Evolutionary conservation across 2,888 invertebrate genomes (phyloP).

Genomic region (Augiades crinisus): DNA sequence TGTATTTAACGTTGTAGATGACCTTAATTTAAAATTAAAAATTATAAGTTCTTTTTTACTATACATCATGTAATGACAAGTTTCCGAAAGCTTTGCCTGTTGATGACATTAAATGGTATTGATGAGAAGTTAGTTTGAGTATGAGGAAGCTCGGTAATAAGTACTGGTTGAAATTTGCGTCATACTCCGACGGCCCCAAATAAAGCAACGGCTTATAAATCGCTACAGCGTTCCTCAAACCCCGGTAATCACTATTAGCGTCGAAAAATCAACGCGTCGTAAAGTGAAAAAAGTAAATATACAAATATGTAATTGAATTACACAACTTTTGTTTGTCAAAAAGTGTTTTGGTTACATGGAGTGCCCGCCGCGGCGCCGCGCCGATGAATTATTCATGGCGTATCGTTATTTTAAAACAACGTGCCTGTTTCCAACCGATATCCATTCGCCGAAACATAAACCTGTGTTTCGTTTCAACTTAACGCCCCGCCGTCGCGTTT

Average conservation of each 20-base stretch:
- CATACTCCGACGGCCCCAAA: no score
- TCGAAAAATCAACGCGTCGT: neutral
- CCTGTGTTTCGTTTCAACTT: neutral
- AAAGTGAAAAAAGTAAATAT: slow-evolving; percentile 9
- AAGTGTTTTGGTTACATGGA: slow-evolving; percentile 7
- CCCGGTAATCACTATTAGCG: neutral
- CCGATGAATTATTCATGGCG: slow-evolving; percentile 16
- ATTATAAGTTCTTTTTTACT: no score
- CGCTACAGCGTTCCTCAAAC: no score
- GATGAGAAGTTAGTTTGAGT: no score
- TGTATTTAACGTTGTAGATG: no score
- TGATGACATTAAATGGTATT: no score
- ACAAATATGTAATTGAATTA: slow-evolving; percentile 23
- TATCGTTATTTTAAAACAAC: slow-evolving; percentile 21
- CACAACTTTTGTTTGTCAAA: slow-evolving; percentile 17
- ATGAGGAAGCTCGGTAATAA: no score
- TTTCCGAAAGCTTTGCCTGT: no score
- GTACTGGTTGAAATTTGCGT: no score
- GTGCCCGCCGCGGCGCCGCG: slow-evolving; percentile 1
- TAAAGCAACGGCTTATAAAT: no score
- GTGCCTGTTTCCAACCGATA: slow-evolving; percentile 18
- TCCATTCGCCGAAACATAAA: slow-evolving; percentile 14
- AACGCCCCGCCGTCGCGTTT: neutral
- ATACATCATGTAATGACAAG: no score
- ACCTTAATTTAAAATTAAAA: no score